These are phyloP conservation scores for Crossocerus cetratus DNA, from an alignment of 2,888 invertebrate species.

Conservation along the genomic window DNA sequence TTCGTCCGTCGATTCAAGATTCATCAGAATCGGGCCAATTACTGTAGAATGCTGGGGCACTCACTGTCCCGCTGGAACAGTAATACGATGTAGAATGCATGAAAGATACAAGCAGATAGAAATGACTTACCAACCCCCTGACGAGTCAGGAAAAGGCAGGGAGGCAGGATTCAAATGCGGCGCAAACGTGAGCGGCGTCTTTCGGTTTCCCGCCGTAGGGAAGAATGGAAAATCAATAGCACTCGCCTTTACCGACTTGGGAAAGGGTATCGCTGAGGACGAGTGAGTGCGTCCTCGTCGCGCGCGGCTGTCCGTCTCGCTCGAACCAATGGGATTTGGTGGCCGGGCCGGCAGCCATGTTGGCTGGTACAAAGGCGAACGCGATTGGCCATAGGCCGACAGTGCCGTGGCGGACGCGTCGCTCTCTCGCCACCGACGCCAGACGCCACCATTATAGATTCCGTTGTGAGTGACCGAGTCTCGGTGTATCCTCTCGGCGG, in stretches of 20 bases:
- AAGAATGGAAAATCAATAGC: slow-evolving; percentile 67
- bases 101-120: too few relatives aligned
- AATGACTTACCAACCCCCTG: too few relatives aligned
- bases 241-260: slow-evolving; percentile 71
- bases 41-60: too few relatives aligned
- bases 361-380: slow-evolving; percentile 45
- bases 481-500: slow-evolving; percentile 5
- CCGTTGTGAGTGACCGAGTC: slow-evolving; percentile 75
- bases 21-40: too few relatives aligned
- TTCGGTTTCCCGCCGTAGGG: slow-evolving; percentile 65
- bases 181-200: slow-evolving; percentile 16
- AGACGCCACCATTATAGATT: slow-evolving; percentile 72
- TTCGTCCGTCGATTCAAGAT: too few relatives aligned
- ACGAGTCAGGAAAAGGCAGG: too few relatives aligned
- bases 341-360: slow-evolving; percentile 16
- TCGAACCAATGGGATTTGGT: slow-evolving; percentile 2
- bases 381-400: slow-evolving; percentile 13
- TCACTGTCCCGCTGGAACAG: too few relatives aligned
- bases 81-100: too few relatives aligned
- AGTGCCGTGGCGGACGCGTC: neutral
- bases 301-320: slow-evolving; percentile 11
- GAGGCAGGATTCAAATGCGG: slow-evolving; percentile 19
- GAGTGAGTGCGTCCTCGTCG: slow-evolving; percentile 2
- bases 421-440: slow-evolving; percentile 5
- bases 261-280: slow-evolving; percentile 20